Conservation (phyloP, 2,113 vertebrate genomes). For the Neotragus pygmaeus region DNA sequence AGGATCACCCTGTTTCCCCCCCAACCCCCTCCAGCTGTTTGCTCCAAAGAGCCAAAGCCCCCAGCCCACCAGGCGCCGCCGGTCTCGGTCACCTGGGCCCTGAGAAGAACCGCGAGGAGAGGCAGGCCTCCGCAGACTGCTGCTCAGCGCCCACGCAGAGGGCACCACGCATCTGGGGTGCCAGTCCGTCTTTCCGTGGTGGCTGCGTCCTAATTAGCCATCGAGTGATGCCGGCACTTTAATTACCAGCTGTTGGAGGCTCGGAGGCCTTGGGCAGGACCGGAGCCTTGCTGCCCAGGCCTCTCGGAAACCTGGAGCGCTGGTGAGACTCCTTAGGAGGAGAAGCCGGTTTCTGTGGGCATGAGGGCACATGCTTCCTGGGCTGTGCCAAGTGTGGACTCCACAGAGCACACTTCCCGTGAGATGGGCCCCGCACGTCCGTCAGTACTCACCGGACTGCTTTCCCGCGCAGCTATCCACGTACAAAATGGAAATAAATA, state of each 20-base stretch:
- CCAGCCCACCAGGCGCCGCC: background rate
- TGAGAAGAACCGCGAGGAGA: background rate
- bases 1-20: background rate
- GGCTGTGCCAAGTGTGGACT: accelerated
- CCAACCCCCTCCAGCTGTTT: background rate
- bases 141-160: accelerated
- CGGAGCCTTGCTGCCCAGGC: background rate
- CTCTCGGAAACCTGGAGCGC: accelerated
- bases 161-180: accelerated
- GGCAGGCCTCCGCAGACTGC: accelerated
- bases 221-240: background rate
- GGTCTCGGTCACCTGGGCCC: background rate
- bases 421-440: accelerated
- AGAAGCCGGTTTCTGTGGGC: accelerated
- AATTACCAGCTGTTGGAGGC: too few relatives aligned
- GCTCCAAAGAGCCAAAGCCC: background rate
- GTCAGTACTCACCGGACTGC: accelerated
- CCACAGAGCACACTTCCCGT: accelerated
- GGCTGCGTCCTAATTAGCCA: accelerated
- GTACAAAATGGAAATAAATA: accelerated
- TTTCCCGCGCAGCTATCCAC: accelerated
- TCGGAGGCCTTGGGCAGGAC: background rate
- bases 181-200: background rate
- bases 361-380: accelerated
- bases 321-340: background rate